A percentile compares a stretch with the other conserved stretches of the same genome.
Conservation (phyloP, 2,797 vertebrate genomes). For the Chrysocyon brachyurus region DNA sequence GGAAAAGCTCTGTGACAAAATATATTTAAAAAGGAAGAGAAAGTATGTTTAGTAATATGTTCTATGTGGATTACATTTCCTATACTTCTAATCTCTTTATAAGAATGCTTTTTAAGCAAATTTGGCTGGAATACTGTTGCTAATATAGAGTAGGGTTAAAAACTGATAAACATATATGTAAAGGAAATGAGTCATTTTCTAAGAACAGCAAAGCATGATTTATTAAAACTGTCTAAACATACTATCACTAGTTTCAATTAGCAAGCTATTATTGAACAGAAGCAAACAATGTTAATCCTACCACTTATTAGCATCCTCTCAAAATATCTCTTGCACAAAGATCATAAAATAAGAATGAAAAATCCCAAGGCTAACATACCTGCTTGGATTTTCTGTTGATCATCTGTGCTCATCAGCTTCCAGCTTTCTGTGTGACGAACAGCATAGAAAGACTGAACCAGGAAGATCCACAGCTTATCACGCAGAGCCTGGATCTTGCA, state of each 20-base stretch:
- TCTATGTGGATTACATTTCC: slow-evolving; percentile 78
- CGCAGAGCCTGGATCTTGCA: slow-evolving; percentile 94
- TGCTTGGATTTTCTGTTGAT: slow-evolving; percentile 95
- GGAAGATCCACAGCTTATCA: slow-evolving; percentile 96
- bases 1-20: slow-evolving; percentile 69
- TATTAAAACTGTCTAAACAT: slow-evolving; percentile 76
- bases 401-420: slow-evolving; percentile 92
- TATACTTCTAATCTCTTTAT: slow-evolving; percentile 76
- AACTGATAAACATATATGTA: slow-evolving; percentile 55
- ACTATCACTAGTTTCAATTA: slow-evolving; percentile 77
- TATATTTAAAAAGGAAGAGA: slow-evolving; percentile 51
- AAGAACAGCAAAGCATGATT: slow-evolving; percentile 69
- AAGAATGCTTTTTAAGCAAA: slow-evolving; percentile 81
- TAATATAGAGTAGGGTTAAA: slow-evolving; percentile 81
- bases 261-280: slow-evolving; percentile 67
- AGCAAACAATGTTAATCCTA: slow-evolving; percentile 74
- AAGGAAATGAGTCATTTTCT: slow-evolving; percentile 70
- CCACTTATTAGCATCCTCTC: slow-evolving; percentile 65
- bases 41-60: slow-evolving; percentile 74
- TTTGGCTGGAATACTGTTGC: slow-evolving; percentile 79
- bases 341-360: slow-evolving; percentile 67
- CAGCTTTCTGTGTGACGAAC: slow-evolving; percentile 97
- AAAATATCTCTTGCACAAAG: slow-evolving; percentile 66
- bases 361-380: slow-evolving; percentile 88
- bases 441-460: slow-evolving; percentile 96